Conservation (phyloP, 53 echinoderm and acorn worm species). For the Hippasteria phrygiana region DNA sequence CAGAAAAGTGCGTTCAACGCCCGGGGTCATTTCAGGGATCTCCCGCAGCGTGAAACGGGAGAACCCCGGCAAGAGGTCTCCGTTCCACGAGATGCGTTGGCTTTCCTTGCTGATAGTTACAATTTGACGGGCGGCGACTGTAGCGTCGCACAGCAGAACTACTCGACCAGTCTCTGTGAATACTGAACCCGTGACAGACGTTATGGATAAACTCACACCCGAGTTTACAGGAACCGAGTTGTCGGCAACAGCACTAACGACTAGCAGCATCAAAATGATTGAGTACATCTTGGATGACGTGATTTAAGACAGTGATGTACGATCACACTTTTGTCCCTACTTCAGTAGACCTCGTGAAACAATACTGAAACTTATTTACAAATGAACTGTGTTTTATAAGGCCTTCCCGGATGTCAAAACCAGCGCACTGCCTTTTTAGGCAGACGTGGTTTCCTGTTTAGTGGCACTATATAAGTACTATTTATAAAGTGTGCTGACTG, state of each 20-base stretch:
- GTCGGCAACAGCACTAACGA: not conserved
- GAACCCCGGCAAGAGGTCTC: not conserved
- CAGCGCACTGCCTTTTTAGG: not conserved
- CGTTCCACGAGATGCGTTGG: constrained; percentile 21
- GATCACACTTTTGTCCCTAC: too few species aligned
- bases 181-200: not conserved
- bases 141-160: constrained; percentile 32
- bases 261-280: not conserved
- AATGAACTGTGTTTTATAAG: not conserved
- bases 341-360: not conserved
- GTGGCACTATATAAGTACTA: not conserved
- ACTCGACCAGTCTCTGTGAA: constrained; percentile 11
- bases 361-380: not conserved
- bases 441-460: not conserved
- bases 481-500: too few species aligned
- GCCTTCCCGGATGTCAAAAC: not conserved
- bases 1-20: not conserved
- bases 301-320: not conserved
- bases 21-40: not conserved
- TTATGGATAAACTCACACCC: not conserved
- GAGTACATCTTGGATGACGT: not conserved
- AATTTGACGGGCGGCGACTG: not conserved
- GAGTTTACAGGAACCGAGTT: not conserved
- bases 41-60: not conserved
- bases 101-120: constrained; percentile 22